Evolutionary conservation across 2,888 invertebrate species (phyloP).

Genomic region (Cabera pusaria): DNA sequence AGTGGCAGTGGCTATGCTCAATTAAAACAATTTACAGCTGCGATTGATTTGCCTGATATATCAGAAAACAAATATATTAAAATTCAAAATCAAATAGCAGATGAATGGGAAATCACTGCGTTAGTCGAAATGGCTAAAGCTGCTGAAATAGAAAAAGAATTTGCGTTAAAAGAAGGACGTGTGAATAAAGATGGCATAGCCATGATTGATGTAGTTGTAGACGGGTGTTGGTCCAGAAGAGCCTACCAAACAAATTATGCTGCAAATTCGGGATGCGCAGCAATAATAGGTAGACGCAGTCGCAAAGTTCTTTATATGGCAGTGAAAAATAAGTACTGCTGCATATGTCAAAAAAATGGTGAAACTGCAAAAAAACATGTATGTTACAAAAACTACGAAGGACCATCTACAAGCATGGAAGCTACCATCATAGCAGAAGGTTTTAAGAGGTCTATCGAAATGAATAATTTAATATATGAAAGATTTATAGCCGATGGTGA

Average conservation of each 20-base stretch:
- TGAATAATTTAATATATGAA: constrained; percentile 1
- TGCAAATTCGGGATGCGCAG: constrained; percentile 30
- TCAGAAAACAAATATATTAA: neutral
- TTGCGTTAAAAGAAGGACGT: constrained; percentile 24
- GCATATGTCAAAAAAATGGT: constrained; percentile 2
- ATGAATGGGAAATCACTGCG: constrained; percentile 1
- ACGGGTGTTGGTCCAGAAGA: constrained; percentile 30
- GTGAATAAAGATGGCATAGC: constrained; percentile 29
- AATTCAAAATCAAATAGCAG: neutral
- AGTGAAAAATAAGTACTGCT: constrained; percentile 6
- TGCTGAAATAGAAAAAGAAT: constrained; percentile 14
- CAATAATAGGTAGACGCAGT: constrained; percentile 27
- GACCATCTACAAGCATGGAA: constrained; percentile 5
- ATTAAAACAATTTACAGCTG: constrained; percentile 1
- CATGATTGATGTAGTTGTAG: constrained; percentile 27
- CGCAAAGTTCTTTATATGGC: constrained; percentile 19
- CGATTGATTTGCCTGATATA: neutral
- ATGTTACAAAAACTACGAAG: constrained; percentile 2
- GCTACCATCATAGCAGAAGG: constrained; percentile 3
- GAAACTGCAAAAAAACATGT: neutral
- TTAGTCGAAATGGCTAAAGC: constrained; percentile 3
- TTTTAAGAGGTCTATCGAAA: constrained; percentile 4
- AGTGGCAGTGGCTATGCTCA: constrained; percentile 4
- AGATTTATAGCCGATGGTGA: constrained; percentile 5
- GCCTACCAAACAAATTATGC: constrained; percentile 28